Base-by-base conservation (phyloP, 2,113 vertebrate genomes). In the Trachemys scripta region DNA sequence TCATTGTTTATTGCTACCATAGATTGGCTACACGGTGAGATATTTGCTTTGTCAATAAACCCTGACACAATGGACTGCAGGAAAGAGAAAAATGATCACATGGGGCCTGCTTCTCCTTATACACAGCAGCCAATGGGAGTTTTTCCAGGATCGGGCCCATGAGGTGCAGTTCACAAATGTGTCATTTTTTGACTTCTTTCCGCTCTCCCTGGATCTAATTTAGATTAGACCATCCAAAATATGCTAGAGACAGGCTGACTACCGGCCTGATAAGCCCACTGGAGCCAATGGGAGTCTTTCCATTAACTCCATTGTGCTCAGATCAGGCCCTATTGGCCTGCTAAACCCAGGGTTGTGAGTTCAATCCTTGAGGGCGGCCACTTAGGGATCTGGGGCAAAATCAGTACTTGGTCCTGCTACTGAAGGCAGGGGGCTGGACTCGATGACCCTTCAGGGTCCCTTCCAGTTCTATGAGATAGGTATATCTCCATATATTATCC, bases 271-370 rank as follows among this genome's bases (percentile, higher is more conserved):
- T 95, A 94, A 97, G 93, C 96, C 89, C 51, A 97, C 96, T 96
- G 96, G 95, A 97, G 95, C 93, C 91, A 94, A 95, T 97, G 92
- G 93, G 95, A 97, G 94, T 93, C 96, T 95, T 97, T 95, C 69
- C 85, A 27, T 95, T 94, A 93, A 92, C 95, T 94, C 96, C 93
- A 93, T 95, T 49, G 65, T 90, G 85, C 97, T 97, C 92, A 93
- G 47, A 92, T 96, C 95, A 97, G 96, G 96, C 87, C 85, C 93
- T 87, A 95, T 45, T 45, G 45, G 45, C 45, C 5, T 45, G 45
- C 45, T 45, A 45, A 45, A 45, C 45, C 45, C 45, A 45, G 45
- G 45, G 45, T 45, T 45, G 45, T 45, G 45, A 45, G 45, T 45
- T 45, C 45, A 45, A 6, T 45, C 45, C 45, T 45, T 45, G 45